phyloP scores from a whole-genome alignment of 2,797 vertebrate species.

The Notamacropus eugenii region DNA sequence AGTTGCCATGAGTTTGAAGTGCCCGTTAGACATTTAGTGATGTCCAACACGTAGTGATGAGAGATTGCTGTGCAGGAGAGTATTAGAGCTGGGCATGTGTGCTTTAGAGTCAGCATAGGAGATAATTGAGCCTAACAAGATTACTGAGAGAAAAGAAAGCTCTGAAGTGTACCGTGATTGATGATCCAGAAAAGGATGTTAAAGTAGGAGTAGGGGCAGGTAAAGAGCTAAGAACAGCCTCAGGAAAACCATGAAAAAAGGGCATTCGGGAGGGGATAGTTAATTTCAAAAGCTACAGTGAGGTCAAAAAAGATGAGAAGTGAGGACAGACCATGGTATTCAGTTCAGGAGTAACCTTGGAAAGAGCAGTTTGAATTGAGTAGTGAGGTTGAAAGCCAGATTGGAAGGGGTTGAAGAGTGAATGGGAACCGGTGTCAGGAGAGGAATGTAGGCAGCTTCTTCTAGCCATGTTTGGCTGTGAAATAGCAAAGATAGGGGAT shows the following conservation, averaged over 20 bases:
- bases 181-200: not conserved
- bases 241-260: not conserved
- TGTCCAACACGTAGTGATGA: not conserved
- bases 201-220: not conserved
- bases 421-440: not conserved
- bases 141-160: not conserved
- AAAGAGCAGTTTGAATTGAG: not conserved
- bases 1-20: not conserved
- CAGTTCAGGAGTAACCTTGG: not conserved
- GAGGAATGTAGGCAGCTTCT: not conserved
- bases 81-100: not conserved
- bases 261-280: not conserved
- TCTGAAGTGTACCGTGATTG: not conserved
- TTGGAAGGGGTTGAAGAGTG: not conserved
- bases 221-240: not conserved
- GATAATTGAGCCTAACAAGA: not conserved
- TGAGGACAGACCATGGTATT: not conserved
- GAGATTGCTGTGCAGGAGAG: not conserved
- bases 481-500: not conserved
- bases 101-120: not conserved
- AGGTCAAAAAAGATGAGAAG: not conserved
- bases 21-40: not conserved
- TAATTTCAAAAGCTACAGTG: not conserved
- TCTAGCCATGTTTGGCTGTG: not conserved
- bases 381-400: not conserved